These are phyloP conservation scores for Lasius platythorax DNA, from an alignment of 2,888 invertebrate genomes.

Conservation along the genomic window DNA sequence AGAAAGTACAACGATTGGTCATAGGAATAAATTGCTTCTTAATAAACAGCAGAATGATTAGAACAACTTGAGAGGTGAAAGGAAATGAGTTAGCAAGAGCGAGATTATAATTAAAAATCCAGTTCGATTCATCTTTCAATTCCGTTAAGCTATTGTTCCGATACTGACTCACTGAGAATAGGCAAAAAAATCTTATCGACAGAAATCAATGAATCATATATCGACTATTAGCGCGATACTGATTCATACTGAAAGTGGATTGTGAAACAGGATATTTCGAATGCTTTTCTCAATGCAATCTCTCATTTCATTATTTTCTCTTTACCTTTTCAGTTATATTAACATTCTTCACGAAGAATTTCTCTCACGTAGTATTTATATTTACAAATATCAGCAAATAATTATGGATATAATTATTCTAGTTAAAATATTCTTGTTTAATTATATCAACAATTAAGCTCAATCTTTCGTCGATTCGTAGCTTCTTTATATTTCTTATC, in stretches of 20 bases:
- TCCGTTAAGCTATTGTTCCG: conserved; percentile 23
- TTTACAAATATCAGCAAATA: background rate
- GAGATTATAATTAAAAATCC: conserved; percentile 29
- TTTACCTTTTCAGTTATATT: background rate
- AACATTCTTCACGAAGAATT: background rate
- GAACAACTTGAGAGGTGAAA: conserved; percentile 15
- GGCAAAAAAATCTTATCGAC: background rate
- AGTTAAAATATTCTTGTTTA: background rate
- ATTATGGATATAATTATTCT: background rate
- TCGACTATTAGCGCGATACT: background rate
- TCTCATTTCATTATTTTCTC: conserved; percentile 1
- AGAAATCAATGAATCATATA: conserved; percentile 25
- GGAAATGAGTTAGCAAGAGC: background rate
- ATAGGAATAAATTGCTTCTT: background rate
- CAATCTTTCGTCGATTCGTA: background rate
- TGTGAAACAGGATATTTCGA: conserved; percentile 18
- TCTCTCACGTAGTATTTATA: background rate
- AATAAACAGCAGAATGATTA: background rate
- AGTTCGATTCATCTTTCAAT: background rate
- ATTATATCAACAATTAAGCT: conserved; percentile 6
- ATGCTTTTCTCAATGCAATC: background rate
- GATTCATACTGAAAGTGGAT: background rate
- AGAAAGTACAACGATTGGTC: conserved; percentile 11
- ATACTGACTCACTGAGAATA: background rate
- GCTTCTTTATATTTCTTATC: conserved; percentile 1